phyloP scores from a whole-genome alignment of 2,113 vertebrate species.

The Gymnarchus niloticus region DNA sequence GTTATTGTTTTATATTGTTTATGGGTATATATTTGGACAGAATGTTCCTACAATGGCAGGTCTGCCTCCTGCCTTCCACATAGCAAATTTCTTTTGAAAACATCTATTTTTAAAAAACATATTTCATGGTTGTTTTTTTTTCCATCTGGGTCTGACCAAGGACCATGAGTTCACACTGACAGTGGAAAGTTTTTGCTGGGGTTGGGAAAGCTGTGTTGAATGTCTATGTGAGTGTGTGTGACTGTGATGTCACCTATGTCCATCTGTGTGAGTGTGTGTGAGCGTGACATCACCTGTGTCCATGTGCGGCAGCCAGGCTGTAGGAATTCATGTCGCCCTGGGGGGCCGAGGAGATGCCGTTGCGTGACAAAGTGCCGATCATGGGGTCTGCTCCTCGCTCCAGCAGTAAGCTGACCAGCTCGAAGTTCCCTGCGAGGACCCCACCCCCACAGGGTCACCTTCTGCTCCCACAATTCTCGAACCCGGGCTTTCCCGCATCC shows the following conservation, averaged over 20 bases:
- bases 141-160: too few relatives aligned
- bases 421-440: constrained; percentile 84
- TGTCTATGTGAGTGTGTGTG: neutral
- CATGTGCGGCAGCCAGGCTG: constrained; percentile 95
- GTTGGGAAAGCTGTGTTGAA: neutral
- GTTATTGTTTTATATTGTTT: neutral
- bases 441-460: neutral
- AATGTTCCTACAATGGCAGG: too few relatives aligned
- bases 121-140: too few relatives aligned
- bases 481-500: neutral
- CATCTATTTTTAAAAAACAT: too few relatives aligned
- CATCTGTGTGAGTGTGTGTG: constrained; percentile 2
- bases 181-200: too few relatives aligned
- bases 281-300: constrained; percentile 82
- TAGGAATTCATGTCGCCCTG: constrained; percentile 98
- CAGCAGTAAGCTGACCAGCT: constrained; percentile 92
- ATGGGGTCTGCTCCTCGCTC: constrained; percentile 90
- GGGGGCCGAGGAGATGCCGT: constrained; percentile 88
- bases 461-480: neutral
- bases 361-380: constrained; percentile 94
- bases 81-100: too few relatives aligned
- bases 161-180: too few relatives aligned
- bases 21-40: too few relatives aligned
- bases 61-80: too few relatives aligned
- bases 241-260: neutral